Evolutionary conservation across 2,113 vertebrate species (phyloP).

Genomic region (Amazona guildingii): DNA sequence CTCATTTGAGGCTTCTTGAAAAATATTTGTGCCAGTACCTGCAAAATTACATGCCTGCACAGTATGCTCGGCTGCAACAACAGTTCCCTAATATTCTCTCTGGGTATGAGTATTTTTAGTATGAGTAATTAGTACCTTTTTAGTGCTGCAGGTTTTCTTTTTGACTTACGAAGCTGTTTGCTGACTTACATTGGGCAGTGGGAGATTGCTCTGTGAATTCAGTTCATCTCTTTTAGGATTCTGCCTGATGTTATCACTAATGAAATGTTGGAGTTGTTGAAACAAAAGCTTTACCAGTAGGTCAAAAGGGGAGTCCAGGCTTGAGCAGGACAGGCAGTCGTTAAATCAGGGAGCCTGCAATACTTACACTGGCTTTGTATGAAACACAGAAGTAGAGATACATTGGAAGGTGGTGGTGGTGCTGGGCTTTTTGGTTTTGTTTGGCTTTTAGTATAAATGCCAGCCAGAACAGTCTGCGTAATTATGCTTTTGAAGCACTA

Average conservation of each 20-base stretch:
- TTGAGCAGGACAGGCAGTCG: neutral
- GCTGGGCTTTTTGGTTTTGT: neutral
- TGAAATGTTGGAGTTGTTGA: neutral
- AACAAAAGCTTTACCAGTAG: neutral
- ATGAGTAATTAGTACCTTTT: neutral
- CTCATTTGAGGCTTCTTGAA: neutral
- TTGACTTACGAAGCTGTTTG: neutral
- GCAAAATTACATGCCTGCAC: neutral
- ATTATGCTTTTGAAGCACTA: neutral
- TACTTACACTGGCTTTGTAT: neutral
- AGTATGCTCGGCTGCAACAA: neutral
- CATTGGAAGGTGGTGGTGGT: neutral
- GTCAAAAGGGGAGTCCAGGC: neutral
- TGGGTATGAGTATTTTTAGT: neutral
- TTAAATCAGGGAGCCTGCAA: neutral
- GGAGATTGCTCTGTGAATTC: neutral
- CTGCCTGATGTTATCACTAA: neutral
- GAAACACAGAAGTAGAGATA: neutral
- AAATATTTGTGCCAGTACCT: neutral
- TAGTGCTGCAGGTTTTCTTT: neutral
- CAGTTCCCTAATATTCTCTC: neutral
- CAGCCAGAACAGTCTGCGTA: neutral
- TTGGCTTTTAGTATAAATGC: neutral
- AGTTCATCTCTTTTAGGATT: neutral
- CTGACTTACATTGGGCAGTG: neutral